Percentiles rank a stretch among this genome's conserved stretches.
phyloP scores from a whole-genome alignment of 2,113 vertebrate species.

The Megaceryle torquata region DNA sequence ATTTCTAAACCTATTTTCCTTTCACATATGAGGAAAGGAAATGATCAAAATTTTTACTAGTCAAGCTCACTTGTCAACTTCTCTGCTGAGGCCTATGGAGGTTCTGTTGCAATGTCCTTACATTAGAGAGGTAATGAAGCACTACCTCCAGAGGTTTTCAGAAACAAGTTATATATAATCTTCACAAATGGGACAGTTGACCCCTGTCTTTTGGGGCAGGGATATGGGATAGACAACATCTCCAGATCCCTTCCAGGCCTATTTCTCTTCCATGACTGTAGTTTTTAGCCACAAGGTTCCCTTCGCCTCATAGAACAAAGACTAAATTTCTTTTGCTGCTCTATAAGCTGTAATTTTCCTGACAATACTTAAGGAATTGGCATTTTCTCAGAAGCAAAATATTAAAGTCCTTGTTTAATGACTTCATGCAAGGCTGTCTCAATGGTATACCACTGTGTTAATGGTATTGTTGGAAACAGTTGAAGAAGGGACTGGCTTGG shows the following conservation, averaged over 20 bases:
- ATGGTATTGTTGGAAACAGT: background rate
- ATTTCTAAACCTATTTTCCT: background rate
- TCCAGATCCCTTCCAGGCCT: background rate
- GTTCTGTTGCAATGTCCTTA: background rate
- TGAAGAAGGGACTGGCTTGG: background rate
- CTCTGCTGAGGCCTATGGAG: background rate
- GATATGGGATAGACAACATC: accelerated
- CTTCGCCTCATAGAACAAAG: background rate
- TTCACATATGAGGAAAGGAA: background rate
- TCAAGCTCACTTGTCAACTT: background rate
- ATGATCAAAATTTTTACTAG: background rate
- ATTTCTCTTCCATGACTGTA: background rate
- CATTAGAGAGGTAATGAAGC: background rate
- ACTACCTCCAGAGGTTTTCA: background rate
- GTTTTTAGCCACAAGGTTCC: background rate
- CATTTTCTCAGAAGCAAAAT: background rate
- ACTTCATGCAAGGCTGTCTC: background rate
- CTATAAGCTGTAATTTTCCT: background rate
- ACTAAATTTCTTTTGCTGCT: background rate
- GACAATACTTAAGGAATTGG: background rate
- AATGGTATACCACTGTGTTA: background rate
- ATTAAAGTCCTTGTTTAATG: background rate
- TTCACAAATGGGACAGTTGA: background rate
- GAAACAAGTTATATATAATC: background rate
- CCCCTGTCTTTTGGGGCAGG: background rate